phyloP scores from a whole-genome alignment of 2,113 vertebrate genomes.

The Arizona elegans region DNA sequence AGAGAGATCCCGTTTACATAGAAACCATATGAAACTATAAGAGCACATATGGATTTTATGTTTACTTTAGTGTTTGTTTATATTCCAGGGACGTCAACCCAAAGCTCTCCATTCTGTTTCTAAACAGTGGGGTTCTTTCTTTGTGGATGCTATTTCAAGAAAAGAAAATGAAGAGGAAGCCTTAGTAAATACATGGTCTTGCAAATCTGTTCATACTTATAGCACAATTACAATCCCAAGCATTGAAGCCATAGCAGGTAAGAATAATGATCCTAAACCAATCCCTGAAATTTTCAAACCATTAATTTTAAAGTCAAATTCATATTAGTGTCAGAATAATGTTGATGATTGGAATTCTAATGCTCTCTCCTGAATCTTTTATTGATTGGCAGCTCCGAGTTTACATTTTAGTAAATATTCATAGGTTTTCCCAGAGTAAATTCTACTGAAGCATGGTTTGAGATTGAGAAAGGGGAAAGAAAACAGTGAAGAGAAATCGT shows the following conservation, averaged over 20 bases:
- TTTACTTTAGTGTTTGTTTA: not conserved
- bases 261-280: conserved; percentile 11
- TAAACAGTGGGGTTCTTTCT: conserved; percentile 93
- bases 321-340: not conserved
- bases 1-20: not conserved
- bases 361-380: not conserved
- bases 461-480: not conserved
- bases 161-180: conserved; percentile 73
- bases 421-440: not conserved
- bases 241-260: conserved; percentile 92
- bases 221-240: conserved; percentile 92
- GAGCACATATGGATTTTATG: not conserved
- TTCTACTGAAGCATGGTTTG: not conserved
- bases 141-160: conserved; percentile 74
- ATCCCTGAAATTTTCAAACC: not conserved
- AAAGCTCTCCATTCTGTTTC: conserved; percentile 79
- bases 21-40: not conserved
- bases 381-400: not conserved
- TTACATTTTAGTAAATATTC: not conserved
- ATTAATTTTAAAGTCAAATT: not conserved
- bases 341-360: not conserved
- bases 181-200: conserved; percentile 82
- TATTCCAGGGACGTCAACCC: conserved; percentile 74
- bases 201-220: conserved; percentile 86
- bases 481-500: not conserved